Base-by-base conservation (phyloP, 2,797 vertebrate genomes). In the Sternarchorhynchus goeldii region DNA sequence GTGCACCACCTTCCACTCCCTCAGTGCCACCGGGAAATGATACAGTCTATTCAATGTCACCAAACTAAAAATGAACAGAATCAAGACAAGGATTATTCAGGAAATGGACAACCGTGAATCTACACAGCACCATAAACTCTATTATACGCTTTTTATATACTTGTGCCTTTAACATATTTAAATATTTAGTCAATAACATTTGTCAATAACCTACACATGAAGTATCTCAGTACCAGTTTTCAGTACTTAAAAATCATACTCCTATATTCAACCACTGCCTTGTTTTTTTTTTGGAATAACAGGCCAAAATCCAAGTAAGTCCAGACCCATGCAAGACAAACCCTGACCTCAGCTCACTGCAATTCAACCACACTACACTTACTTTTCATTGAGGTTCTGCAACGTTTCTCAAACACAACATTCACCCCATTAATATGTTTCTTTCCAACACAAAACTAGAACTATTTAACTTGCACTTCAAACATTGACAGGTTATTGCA, bases 401-500 rank as follows among this genome's bases (percentile, higher is more conserved):
- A 57, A 53, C 21, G 2, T 20, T 7, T 67, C 59, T 59, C 36
- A 18, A 66, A n/a, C n/a, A 29, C 29, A 50, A n/a, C 21, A 8
- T 57, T 32, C n/a, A 34, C 25, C 12, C 6, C 56, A 36, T 25
- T 18, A 62, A 60, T 41, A 60, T 5, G 31, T 25, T 32, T 75
- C 64, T 1, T 1, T 63, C 31, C 20, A 58, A 45, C 55, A 53
- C 31, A 31, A 58, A 45, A 32, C 34, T 6, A 29, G n/a, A 56
- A 34, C 29, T 20, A 72, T 5, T 72, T 21, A 31, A 45, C 7
- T 75, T 45, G 0, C 29, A 62, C 39, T 68, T 75, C 29, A 70
- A 56, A 21, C 41, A 69, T 58, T 31, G 7, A 69, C 57, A 45
- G 72, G 34, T 67, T 68, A 79, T 74, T 79, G 77, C 72, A 80